phyloP scores from a whole-genome alignment of 2,888 invertebrate species.

The Emesis russula region DNA sequence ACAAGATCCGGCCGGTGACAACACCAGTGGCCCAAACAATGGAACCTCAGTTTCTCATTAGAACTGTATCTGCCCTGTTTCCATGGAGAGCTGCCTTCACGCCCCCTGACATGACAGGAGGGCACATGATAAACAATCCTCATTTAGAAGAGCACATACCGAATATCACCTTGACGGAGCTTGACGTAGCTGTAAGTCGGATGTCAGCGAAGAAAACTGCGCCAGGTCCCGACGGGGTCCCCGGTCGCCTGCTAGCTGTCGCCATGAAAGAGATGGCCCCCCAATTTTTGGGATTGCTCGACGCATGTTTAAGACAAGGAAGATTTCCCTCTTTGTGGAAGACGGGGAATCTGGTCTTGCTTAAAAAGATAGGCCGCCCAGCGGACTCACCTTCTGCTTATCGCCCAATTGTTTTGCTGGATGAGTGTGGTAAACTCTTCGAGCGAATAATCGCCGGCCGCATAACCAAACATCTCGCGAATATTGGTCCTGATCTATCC shows the following conservation, averaged over 20 bases:
- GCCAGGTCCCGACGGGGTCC: conserved; percentile 41
- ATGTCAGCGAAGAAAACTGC: conserved; percentile 26
- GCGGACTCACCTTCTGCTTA: not conserved
- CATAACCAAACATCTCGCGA: not conserved
- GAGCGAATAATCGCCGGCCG: conserved; percentile 10
- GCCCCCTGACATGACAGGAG: not conserved
- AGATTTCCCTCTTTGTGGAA: conserved; percentile 23
- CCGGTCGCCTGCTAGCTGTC: conserved; percentile 1
- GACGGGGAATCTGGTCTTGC: not conserved
- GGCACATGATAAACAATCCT: not conserved
- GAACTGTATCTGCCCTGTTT: not conserved
- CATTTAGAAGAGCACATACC: not conserved
- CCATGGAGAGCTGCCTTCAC: not conserved
- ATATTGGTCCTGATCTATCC: not conserved
- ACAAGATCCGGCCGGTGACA: not conserved
- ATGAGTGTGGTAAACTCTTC: not conserved
- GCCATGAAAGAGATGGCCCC: conserved; percentile 16
- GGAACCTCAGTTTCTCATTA: not conserved
- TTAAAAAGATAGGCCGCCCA: not conserved
- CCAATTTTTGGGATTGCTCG: not conserved
- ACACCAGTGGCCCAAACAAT: conserved; percentile 40
- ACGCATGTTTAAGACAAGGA: conserved; percentile 7
- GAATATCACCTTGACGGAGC: not conserved
- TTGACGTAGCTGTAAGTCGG: not conserved
- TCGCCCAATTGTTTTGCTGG: conserved; percentile 7